Base-by-base conservation (phyloP, 2,888 invertebrate genomes). In the Drosophila suboccidentalis region DNA sequence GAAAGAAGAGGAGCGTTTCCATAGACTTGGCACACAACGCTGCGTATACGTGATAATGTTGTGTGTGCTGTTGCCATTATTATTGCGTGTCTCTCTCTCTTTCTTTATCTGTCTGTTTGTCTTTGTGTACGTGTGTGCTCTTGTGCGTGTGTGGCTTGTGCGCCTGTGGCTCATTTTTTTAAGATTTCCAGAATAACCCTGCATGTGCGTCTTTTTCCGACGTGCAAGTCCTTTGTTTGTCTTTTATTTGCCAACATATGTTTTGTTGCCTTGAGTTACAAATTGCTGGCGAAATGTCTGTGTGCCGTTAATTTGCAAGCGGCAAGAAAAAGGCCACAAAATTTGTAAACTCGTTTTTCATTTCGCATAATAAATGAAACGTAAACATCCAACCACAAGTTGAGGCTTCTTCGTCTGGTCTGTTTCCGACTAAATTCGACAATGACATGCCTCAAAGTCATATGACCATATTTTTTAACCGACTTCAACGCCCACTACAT, bases 221-320 rank as follows among this genome's bases (percentile, higher is more conserved):
- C 63, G 67, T 71, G 80, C 64, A 49, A 63, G 74, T 67, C 65
- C 69, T 78, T 83, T 87, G 82, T 84, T 89, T 89, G 81, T 84
- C 74, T 85, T 89, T 61, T 85, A 86, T 86, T 90, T 89, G 74
- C 88, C 74, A 90, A 90, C 86, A 86, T 90, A 86, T 86, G 86
- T 90, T 79, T 15, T 54, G 59, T 80, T 61, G 86, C 78, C 86
- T 70, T 66, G 59, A 82, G 86, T 89, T 85, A 85, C 88, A 88
- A 80, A 83, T 77, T 81, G 74, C 71, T 58, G 47, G 66, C 71
- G 67, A 87, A 89, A 85, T 75, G 82, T 68, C 73, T 67, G 50
- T 67, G 50, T 71, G 47, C 81, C 69, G 63, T 80, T 84, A 70
- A 77, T 81, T 80, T 74, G 69, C 68, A 67, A 68, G 39, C 71